phyloP scores from a whole-genome alignment of 2,797 vertebrate species.

The Dryobates pubescens region DNA sequence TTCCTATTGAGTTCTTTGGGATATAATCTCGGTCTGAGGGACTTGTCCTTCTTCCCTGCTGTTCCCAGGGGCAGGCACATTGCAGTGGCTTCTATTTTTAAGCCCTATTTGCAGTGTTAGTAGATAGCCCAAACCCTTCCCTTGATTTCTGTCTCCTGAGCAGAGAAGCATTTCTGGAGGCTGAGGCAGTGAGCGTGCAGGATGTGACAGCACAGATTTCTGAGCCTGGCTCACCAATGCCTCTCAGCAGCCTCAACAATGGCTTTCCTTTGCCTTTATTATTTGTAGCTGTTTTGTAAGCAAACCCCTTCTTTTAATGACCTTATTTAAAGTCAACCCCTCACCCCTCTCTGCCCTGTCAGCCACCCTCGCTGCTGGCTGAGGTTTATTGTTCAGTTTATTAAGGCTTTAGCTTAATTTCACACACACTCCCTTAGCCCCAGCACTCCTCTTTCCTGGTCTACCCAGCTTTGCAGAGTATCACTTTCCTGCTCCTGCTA shows the following conservation, averaged over 20 bases:
- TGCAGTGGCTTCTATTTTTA: slow-evolving; percentile 21
- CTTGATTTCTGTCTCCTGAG: background rate
- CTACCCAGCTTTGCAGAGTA: background rate
- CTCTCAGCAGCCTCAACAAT: background rate
- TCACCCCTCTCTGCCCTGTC: background rate
- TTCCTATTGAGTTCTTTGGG: background rate
- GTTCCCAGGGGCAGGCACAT: background rate
- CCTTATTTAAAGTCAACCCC: background rate
- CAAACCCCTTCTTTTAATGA: background rate
- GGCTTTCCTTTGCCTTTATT: background rate
- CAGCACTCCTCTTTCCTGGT: background rate
- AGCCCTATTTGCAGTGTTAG: background rate
- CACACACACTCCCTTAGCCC: background rate
- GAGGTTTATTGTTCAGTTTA: background rate
- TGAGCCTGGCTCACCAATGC: background rate
- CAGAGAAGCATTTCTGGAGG: background rate
- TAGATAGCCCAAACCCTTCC: background rate
- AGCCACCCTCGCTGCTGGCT: background rate
- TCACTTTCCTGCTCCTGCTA: background rate
- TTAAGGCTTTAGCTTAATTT: background rate
- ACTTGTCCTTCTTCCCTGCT: background rate
- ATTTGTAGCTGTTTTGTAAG: background rate
- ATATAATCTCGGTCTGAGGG: background rate
- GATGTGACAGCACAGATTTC: background rate
- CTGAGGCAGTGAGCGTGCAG: background rate